Conservation (phyloP, 2,797 vertebrate species). For the Bovichtus variegatus region DNA sequence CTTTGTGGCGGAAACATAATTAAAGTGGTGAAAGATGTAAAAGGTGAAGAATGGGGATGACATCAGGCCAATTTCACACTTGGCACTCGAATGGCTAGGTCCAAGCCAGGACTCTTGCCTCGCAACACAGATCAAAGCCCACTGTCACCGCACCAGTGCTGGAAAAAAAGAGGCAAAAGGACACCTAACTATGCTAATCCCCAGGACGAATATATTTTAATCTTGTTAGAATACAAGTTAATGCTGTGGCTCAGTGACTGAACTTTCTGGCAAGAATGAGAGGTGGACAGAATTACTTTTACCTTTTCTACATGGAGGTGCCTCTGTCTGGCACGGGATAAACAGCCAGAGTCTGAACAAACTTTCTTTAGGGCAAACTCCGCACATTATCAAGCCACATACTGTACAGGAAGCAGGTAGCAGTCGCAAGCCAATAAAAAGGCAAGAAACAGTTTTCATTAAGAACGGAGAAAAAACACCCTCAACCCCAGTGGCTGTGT, state of each 20-base stretch:
- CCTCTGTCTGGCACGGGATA: conserved; percentile 90
- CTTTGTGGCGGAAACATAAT: conserved; percentile 99
- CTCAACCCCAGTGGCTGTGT: conserved; percentile 73
- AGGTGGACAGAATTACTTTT: conserved; percentile 88
- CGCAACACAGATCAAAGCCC: conserved; percentile 99
- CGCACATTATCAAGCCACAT: conserved; percentile 56
- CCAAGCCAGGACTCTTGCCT: conserved; percentile 95
- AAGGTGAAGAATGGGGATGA: conserved; percentile 98
- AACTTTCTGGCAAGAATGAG: conserved; percentile 89
- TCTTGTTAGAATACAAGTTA: conserved; percentile 99
- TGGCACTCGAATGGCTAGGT: conserved; percentile 94
- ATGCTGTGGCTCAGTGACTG: conserved; percentile 96
- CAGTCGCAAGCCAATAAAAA: conserved; percentile 50
- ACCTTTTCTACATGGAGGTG: conserved; percentile 89
- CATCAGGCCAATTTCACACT: conserved; percentile 99
- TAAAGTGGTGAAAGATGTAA: conserved; percentile 98
- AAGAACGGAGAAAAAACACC: conserved; percentile 52
- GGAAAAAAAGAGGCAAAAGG: conserved; percentile 92
- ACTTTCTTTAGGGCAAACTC: conserved; percentile 69
- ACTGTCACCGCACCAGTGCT: conserved; percentile 92
- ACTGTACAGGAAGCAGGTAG: conserved; percentile 71
- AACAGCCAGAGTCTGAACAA: conserved; percentile 79
- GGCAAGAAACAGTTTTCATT: conserved; percentile 81
- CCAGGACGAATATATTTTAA: conserved; percentile 99
- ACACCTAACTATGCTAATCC: conserved; percentile 99